These are phyloP conservation scores for Anoncus sp. DNA, from an alignment of 2,888 invertebrate species.

Conservation along the genomic window DNA sequence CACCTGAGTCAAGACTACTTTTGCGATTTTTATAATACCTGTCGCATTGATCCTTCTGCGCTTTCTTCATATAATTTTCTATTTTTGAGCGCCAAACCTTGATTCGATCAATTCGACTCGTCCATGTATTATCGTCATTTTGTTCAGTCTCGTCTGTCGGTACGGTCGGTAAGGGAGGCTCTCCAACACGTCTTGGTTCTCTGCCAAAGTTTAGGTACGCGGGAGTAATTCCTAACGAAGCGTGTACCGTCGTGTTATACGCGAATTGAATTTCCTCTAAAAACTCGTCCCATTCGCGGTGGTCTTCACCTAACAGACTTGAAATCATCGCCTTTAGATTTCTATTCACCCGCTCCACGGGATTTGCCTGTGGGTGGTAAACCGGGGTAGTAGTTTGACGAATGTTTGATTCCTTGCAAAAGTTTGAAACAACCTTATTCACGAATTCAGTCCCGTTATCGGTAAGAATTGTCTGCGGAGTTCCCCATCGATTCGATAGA, in stretches of 20 bases:
- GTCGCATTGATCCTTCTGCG: not conserved
- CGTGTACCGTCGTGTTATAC: constrained; percentile 29
- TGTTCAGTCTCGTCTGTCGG: not conserved
- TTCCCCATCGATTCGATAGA: constrained; percentile 7
- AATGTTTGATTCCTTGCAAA: not conserved
- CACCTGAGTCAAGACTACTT: constrained; percentile 10
- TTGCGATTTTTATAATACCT: constrained; percentile 18
- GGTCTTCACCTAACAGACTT: constrained; percentile 21
- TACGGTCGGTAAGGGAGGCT: not conserved
- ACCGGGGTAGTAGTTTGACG: constrained; percentile 17
- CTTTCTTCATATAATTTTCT: constrained; percentile 1
- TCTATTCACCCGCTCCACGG: constrained; percentile 16
- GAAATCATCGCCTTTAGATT: constrained; percentile 27
- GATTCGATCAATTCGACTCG: too few relatives aligned
- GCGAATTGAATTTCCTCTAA: constrained; percentile 38
- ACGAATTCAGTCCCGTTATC: constrained; percentile 33
- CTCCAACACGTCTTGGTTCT: constrained; percentile 1
- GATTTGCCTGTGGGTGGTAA: constrained; percentile 25
- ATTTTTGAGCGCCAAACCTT: too few relatives aligned
- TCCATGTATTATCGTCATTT: not conserved
- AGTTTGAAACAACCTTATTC: not conserved
- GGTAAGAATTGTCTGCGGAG: not conserved
- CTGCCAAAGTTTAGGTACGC: constrained; percentile 10
- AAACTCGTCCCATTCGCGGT: constrained; percentile 23
- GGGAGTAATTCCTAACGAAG: constrained; percentile 23